A percentile compares a stretch with the other conserved stretches of the same genome.
phyloP scores from a whole-genome alignment of 2,797 vertebrate genomes.

The Gymnoscopelus braueri region DNA sequence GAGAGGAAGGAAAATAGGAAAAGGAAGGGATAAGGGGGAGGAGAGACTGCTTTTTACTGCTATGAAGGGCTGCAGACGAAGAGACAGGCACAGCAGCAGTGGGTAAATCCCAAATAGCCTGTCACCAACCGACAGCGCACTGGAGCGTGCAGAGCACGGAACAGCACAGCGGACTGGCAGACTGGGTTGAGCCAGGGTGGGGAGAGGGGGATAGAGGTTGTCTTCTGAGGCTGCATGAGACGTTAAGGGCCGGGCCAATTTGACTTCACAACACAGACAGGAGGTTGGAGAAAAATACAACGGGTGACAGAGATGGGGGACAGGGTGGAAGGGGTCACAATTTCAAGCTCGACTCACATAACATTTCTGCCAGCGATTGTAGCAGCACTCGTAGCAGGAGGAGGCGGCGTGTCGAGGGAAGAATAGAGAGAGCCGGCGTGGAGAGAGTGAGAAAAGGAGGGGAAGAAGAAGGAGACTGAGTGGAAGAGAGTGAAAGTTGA shows the following conservation, averaged over 20 bases:
- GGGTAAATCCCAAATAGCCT: constrained; percentile 82
- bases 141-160: constrained; percentile 75
- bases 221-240: constrained; percentile 64
- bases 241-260: constrained; percentile 71
- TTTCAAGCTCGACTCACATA: constrained; percentile 66
- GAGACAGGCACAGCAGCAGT: constrained; percentile 76
- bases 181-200: constrained; percentile 62
- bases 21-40: constrained; percentile 61
- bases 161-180: constrained; percentile 68
- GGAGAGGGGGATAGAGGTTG: constrained; percentile 57
- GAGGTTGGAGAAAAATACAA: constrained; percentile 67
- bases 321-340: constrained; percentile 64
- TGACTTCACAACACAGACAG: constrained; percentile 68
- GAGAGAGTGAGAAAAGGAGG: constrained; percentile 53
- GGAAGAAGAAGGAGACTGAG: constrained; percentile 36
- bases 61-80: constrained; percentile 77
- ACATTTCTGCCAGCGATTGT: constrained; percentile 65
- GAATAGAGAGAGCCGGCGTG: constrained; percentile 47
- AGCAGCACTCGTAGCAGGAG: constrained; percentile 31
- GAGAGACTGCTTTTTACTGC: constrained; percentile 66
- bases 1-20: constrained; percentile 10
- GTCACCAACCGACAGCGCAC: constrained; percentile 80
- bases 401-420: constrained; percentile 31
- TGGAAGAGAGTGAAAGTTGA: constrained; percentile 50
- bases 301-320: constrained; percentile 63